phyloP scores from a whole-genome alignment of 30 jellyfish, hydroid and myxozoan genomes.

The Chrysaora quinquecirrha region DNA sequence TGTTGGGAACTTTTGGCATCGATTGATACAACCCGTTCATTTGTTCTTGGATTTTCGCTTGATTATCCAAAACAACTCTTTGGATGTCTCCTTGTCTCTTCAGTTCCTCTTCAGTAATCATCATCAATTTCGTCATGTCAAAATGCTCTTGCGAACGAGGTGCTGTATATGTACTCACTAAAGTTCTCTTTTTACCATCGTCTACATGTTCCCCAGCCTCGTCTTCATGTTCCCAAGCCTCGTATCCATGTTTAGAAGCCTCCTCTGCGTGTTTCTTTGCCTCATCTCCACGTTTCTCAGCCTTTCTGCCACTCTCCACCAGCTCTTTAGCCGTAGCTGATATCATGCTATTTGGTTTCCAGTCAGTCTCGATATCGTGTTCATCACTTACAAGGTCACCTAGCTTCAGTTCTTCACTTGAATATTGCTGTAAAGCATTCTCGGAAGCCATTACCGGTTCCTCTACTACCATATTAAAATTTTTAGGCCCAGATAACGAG shows the following conservation, averaged over 20 bases:
- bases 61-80: background rate
- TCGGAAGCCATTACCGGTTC: constrained; percentile 32
- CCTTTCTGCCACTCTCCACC: background rate
- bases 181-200: no score
- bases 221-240: background rate
- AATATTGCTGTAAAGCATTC: background rate
- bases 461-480: background rate
- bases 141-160: background rate
- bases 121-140: background rate
- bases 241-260: background rate
- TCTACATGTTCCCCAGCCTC: no score
- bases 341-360: background rate
- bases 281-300: background rate
- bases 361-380: background rate
- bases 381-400: constrained; percentile 55
- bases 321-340: background rate
- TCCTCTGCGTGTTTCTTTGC: background rate
- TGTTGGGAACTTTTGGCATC: background rate
- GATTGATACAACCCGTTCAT: background rate
- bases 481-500: background rate
- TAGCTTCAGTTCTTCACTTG: constrained; percentile 55
- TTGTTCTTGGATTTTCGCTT: constrained; percentile 12
- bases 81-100: constrained; percentile 2
- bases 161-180: background rate
- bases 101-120: constrained; percentile 15